These are phyloP conservation scores for Leptinotarsa undecemlineata DNA, from an alignment of 1,140 invertebrate genomes.

Conservation along the genomic window DNA sequence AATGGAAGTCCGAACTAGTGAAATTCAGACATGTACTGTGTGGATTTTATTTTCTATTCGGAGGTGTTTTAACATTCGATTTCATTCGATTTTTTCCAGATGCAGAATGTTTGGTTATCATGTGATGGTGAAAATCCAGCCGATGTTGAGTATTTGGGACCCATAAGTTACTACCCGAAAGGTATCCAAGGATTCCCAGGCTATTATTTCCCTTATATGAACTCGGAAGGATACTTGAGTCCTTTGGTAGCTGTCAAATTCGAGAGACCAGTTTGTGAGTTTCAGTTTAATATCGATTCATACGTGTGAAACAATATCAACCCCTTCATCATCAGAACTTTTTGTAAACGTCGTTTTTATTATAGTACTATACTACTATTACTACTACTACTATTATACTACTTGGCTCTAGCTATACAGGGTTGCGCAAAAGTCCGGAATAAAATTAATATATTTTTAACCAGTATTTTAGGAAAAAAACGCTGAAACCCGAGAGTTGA, in stretches of 20 bases:
- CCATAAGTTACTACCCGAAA: slow-evolving; percentile 71
- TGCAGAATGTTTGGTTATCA: slow-evolving; percentile 83
- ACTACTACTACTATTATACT: too few species aligned
- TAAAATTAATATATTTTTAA: too few species aligned
- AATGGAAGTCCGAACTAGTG: too few species aligned
- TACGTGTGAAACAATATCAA: not conserved
- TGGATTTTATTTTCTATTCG: too few species aligned
- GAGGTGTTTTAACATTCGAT: too few species aligned
- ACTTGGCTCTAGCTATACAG: too few species aligned
- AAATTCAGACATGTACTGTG: too few species aligned
- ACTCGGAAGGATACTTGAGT: slow-evolving; percentile 82
- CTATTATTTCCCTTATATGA: slow-evolving; percentile 81
- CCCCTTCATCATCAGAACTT: not conserved
- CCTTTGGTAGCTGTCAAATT: slow-evolving; percentile 88
- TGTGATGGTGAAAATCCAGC: slow-evolving; percentile 89
- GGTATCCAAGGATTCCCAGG: slow-evolving; percentile 73
- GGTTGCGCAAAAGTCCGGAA: too few species aligned
- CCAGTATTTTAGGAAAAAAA: too few species aligned
- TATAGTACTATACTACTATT: too few species aligned
- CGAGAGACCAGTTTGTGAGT: slow-evolving; percentile 74
- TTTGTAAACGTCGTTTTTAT: not conserved
- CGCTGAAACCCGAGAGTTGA: too few species aligned
- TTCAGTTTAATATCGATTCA: not conserved
- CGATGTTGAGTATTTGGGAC: slow-evolving; percentile 85
- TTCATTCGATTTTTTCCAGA: slow-evolving; percentile 52